A percentile compares a stretch with the other conserved stretches of the same genome.
These are phyloP conservation scores for Spea bombifrons DNA, from an alignment of 2,113 vertebrate species.

Conservation along the genomic window DNA sequence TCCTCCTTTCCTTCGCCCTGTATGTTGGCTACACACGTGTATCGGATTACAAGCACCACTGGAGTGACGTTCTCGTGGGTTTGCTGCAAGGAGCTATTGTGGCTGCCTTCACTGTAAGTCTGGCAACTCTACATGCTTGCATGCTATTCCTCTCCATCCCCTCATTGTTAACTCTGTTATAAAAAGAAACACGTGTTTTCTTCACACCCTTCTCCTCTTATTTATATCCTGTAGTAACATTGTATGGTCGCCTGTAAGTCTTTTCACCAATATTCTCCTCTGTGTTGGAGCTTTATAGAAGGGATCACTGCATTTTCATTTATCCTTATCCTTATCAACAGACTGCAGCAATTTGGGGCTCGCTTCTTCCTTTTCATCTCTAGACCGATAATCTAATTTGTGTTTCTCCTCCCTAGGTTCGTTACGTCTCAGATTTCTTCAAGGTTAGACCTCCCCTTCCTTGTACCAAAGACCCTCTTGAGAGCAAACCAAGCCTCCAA, in stretches of 20 bases:
- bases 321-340: too few relatives aligned
- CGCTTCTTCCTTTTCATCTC: too few relatives aligned
- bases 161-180: too few relatives aligned
- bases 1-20: constrained; percentile 86
- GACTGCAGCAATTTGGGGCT: too few relatives aligned
- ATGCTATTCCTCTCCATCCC: too few relatives aligned
- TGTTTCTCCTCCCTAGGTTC: constrained; percentile 66
- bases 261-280: background rate
- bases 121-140: background rate
- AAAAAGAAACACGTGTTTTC: too few relatives aligned
- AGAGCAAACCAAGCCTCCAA: constrained; percentile 78
- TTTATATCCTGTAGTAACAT: background rate
- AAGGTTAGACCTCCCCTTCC: constrained; percentile 68
- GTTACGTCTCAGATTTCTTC: constrained; percentile 85
- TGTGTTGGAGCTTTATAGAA: too few relatives aligned
- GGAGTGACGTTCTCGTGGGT: constrained; percentile 89
- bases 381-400: background rate
- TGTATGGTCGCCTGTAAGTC: background rate
- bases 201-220: background rate
- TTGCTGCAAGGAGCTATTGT: constrained; percentile 89
- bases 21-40: constrained; percentile 92
- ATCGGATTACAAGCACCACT: constrained; percentile 94
- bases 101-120: constrained; percentile 80
- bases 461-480: constrained; percentile 56
- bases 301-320: too few relatives aligned